Evolutionary conservation across 2,888 invertebrate species (phyloP).

Genomic region (Andrena praecox): DNA sequence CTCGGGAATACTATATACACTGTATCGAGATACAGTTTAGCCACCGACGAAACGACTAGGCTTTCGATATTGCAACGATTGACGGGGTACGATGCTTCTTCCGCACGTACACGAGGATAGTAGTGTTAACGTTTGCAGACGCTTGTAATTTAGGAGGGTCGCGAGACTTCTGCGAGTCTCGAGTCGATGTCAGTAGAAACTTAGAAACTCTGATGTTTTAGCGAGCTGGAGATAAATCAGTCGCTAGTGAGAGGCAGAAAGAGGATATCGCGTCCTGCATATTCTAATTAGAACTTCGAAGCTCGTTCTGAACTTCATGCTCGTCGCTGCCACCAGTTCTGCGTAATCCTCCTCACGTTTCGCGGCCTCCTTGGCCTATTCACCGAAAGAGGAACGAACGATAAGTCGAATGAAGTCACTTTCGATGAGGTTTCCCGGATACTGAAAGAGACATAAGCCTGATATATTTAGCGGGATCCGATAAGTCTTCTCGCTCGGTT

Average conservation of each 20-base stretch:
- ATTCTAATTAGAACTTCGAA: too few relatives aligned
- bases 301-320: not conserved
- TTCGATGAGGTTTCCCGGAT: constrained; percentile 40
- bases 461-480: constrained; percentile 57
- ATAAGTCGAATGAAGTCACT: constrained; percentile 39
- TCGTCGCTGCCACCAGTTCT: not conserved
- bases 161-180: not conserved
- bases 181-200: too few relatives aligned
- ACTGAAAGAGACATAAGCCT: constrained; percentile 49
- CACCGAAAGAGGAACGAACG: constrained; percentile 28
- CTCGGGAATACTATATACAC: not conserved
- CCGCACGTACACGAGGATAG: not conserved
- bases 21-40: constrained; percentile 14
- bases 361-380: constrained; percentile 21
- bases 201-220: too few relatives aligned
- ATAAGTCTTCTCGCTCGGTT: constrained; percentile 56
- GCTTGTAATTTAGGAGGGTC: too few relatives aligned
- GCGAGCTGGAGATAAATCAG: too few relatives aligned
- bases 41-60: constrained; percentile 2
- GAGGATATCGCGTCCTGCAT: too few relatives aligned
- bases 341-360: constrained; percentile 19
- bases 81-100: not conserved
- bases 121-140: not conserved
- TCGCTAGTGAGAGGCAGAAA: too few relatives aligned
- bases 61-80: not conserved